Percentiles rank a stretch among this genome's conserved stretches.
Evolutionary conservation across 2,113 vertebrate species (phyloP).

Genomic region (Microcebus jonahi): DNA sequence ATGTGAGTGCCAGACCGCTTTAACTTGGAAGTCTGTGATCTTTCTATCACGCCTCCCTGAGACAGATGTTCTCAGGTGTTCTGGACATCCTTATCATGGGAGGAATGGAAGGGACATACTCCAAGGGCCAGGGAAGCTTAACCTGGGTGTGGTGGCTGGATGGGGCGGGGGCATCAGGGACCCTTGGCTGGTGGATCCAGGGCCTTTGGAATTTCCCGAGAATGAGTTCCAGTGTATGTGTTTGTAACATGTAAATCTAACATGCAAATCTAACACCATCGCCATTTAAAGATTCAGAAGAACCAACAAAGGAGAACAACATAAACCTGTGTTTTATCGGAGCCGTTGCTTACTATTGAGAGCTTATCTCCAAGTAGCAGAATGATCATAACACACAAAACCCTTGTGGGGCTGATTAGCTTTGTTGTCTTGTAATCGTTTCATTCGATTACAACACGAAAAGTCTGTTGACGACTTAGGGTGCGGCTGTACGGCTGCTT

Average conservation of each 20-base stretch:
- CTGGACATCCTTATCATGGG: background rate
- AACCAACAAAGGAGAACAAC: constrained; percentile 23
- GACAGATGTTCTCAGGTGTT: background rate
- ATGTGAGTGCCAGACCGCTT: background rate
- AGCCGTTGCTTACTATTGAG: background rate
- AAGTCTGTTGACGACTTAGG: constrained; percentile 42
- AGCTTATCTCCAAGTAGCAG: constrained; percentile 39
- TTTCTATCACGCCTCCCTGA: background rate
- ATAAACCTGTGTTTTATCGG: background rate
- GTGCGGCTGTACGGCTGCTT: background rate
- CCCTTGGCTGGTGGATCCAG: background rate
- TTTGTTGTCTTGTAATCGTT: no score
- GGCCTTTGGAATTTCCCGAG: background rate
- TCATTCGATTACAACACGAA: constrained; percentile 55
- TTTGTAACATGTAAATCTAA: background rate
- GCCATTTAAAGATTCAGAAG: constrained; percentile 32
- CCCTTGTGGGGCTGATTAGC: constrained; percentile 57
- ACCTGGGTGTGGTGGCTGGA: background rate
- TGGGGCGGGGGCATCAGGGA: background rate
- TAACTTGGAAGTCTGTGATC: background rate
- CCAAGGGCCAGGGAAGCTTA: background rate
- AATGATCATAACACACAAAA: background rate
- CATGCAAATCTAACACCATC: background rate
- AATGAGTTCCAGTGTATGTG: background rate
- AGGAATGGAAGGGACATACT: background rate